Conservation (phyloP, 37 sponge, comb jelly and placozoan species). For the Mnemiopsis leidyi region DNA sequence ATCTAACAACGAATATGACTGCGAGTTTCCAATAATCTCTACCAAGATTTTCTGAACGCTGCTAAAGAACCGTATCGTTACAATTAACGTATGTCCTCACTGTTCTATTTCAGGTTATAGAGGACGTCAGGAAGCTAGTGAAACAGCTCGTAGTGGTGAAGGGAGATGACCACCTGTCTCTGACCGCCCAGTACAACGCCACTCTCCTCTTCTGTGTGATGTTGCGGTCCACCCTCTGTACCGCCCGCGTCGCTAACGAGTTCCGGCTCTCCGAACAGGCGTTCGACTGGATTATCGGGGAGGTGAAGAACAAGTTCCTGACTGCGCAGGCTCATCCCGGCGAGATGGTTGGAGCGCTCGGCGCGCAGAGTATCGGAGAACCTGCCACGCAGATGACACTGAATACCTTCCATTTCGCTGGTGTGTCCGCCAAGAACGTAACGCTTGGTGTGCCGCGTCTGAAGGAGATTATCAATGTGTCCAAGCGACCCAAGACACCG, state of each 20-base stretch:
- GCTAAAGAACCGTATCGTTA: too few relatives aligned
- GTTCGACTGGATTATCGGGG: constrained; percentile 98
- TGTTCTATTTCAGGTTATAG: constrained; percentile 18
- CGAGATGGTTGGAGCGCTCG: constrained; percentile 97
- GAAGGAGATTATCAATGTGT: constrained; percentile 99
- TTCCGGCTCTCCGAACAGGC: constrained; percentile 83
- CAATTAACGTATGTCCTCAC: background rate
- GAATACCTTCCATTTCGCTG: constrained; percentile 99
- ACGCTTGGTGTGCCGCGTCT: constrained; percentile 98
- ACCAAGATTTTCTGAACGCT: too few relatives aligned
- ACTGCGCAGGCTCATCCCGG: constrained; percentile 82
- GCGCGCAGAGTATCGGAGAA: constrained; percentile 96
- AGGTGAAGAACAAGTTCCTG: constrained; percentile 90
- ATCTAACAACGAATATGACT: too few relatives aligned
- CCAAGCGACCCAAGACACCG: constrained; percentile 97
- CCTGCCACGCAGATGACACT: constrained; percentile 99
- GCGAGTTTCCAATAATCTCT: too few relatives aligned
- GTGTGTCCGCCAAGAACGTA: constrained; percentile 99
- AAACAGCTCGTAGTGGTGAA: constrained; percentile 86
- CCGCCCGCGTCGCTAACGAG: constrained; percentile 81
- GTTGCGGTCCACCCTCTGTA: constrained; percentile 84
- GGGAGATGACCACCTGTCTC: constrained; percentile 87
- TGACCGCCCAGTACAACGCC: constrained; percentile 90
- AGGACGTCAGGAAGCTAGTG: constrained; percentile 81
- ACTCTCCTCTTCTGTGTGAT: constrained; percentile 89